Percentiles rank a stretch among this genome's conserved stretches.
These are phyloP conservation scores for Coelinius sp. DNA, from an alignment of 2,888 invertebrate genomes.

Conservation along the genomic window DNA sequence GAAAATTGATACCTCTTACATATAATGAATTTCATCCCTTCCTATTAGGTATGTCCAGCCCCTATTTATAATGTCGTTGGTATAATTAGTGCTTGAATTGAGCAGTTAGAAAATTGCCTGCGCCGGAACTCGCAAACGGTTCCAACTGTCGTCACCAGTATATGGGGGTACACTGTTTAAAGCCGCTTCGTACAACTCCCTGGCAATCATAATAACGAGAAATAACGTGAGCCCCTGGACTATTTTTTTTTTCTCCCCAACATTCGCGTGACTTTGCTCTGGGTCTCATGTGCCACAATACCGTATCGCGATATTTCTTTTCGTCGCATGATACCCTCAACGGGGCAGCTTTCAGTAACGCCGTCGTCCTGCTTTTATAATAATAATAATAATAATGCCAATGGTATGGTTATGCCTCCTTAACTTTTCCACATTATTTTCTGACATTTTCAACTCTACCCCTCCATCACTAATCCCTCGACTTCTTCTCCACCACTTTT, in stretches of 20 bases:
- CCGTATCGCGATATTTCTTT: constrained; percentile 67
- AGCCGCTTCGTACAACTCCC: constrained; percentile 45
- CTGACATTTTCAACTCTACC: constrained; percentile 34
- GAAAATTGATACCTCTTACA: background rate
- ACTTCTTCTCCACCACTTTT: constrained; percentile 11
- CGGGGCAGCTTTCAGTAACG: constrained; percentile 13
- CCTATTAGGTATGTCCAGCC: too few relatives aligned
- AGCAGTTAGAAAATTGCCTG: constrained; percentile 30
- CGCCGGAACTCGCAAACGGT: constrained; percentile 23
- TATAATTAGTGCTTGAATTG: constrained; percentile 29
- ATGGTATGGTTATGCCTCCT: constrained; percentile 51
- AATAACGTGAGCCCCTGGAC: constrained; percentile 46
- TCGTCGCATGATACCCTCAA: constrained; percentile 20
- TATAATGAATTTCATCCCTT: background rate
- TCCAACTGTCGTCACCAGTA: constrained; percentile 45
- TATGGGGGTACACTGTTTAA: constrained; percentile 5
- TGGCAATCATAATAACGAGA: constrained; percentile 50
- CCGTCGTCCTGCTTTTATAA: constrained; percentile 36
- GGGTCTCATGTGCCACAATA: constrained; percentile 56
- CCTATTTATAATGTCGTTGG: background rate
- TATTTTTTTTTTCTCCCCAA: constrained; percentile 11
- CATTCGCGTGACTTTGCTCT: constrained; percentile 46
- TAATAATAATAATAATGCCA: constrained; percentile 51
- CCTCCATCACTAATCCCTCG: constrained; percentile 2
- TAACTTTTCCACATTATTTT: constrained; percentile 53